Evolutionary conservation across 1,140 invertebrate species (phyloP), one percentile per base, ranked within the genome.

Genomic region (Sycobia sp.): DNA sequence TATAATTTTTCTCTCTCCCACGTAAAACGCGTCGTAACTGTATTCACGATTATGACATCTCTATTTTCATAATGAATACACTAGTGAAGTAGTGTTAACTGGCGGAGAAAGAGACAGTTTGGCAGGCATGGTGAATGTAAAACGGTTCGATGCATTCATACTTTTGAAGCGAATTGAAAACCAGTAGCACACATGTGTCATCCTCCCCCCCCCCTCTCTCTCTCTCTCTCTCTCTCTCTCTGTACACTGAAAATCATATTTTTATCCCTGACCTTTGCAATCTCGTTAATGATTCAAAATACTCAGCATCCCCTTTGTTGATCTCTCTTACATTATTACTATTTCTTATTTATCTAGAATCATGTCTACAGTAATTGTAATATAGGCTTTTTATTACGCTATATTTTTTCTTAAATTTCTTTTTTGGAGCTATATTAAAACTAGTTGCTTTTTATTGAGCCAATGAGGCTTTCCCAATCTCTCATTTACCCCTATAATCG

Each of bases 71-170:
- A n/a, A n/a, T n/a, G n/a, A n/a, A n/a, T n/a, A n/a, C n/a, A n/a
- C n/a, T 66, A 66, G 59, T 63, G 67, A 62, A 72, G 44, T 72
- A 76, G 73, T 77, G 71, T 70, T 71, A 74, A 78, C 74, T 80
- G 76, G 76, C 72, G 76, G 73, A 79, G 72, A 73, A 79, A 78
- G 69, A 75, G 73, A 80, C 67, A 75, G 71, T 81, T 79, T 79
- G 74, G 77, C 78, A 80, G 73, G 72, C 71, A 76, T 79, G 71
- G 73, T 74, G 73, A 79, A 80, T 73, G 69, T 77, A 76, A 78
- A 78, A 76, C 68, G 73, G n/a, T 43, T 57, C 38, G n/a, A 54
- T 65, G 41, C 62, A 50, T 36, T 46, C 49, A 54, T 43, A 65
- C 34, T 46, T 46, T 56, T 41, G 7, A 44, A 58, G 22, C 54